Evolutionary conservation across 92 coral and sea anemone species (phyloP).

Genomic region (Epizoanthus fatuus): DNA sequence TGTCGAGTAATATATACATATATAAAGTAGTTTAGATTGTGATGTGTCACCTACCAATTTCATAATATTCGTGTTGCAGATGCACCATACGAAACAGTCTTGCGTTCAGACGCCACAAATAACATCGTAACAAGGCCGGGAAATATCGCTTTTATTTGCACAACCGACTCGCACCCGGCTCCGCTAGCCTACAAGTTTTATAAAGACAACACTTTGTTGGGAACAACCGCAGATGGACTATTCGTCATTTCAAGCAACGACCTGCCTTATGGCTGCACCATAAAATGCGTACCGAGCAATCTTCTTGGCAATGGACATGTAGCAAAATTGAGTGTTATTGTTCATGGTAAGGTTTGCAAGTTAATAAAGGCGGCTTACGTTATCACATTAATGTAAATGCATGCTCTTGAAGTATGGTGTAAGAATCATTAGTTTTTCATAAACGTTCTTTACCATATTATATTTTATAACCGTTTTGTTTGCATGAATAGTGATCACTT

Average conservation of each 20-base stretch:
- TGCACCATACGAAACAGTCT: conserved; percentile 35
- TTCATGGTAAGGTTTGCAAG: conserved; percentile 15
- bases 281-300: conserved; percentile 13
- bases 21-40: too few relatives aligned
- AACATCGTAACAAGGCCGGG: conserved; percentile 18
- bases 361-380: not conserved
- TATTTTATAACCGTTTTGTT: too few relatives aligned
- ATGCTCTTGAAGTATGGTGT: too few relatives aligned
- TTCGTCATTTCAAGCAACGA: not conserved
- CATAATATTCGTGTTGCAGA: conserved; percentile 27
- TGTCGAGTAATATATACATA: too few relatives aligned
- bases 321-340: not conserved
- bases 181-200: conserved; percentile 14
- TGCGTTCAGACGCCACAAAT: conserved; percentile 20
- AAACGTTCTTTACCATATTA: too few relatives aligned
- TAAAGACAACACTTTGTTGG: conserved; percentile 1
- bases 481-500: too few relatives aligned
- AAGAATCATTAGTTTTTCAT: too few relatives aligned
- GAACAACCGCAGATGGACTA: conserved; percentile 14
- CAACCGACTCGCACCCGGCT: conserved; percentile 14
- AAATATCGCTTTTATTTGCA: conserved; percentile 11
- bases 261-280: not conserved
- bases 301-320: not conserved
- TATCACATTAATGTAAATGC: not conserved
- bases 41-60: too few relatives aligned